Evolutionary conservation across 2,888 invertebrate genomes (phyloP), one percentile per base, ranked within the genome.

Genomic region (Abrostola tripartita): DNA sequence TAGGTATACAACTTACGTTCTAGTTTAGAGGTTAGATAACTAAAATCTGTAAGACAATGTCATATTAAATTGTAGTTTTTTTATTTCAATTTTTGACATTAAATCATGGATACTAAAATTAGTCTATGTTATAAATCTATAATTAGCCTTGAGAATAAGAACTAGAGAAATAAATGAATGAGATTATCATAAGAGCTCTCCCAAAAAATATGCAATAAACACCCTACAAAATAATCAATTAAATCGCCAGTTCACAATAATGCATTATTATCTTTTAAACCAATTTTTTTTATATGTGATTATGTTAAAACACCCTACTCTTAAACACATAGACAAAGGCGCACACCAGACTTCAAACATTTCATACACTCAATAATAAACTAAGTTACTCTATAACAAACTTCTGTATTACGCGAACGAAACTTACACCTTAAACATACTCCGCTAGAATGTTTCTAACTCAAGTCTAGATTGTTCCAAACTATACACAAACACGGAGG

Each of bases 351-450:
- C 76, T 75, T 74, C 66, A 62, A 71, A 68, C 71, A 64, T 76
- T 63, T 74, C 71, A 74, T 72, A 54, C 60, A 65, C 69, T 82
- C 78, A 64, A 83, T 88, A 88, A 88, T 86, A 87, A 89, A 88
- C 84, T 81, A 71, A 63, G 68, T 77, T 78, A 83, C 88, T 85
- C 73, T 74, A 77, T 78, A 88, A 84, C 87, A 83, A 92, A 92
- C 91, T 92, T 90, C 83, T 84, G 85, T 89, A 87, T 90, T 90
- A 83, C 84, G 84, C 76, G 78, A 81, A 81, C 80, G 79, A 87
- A 92, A 91, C 88, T 91, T 91, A 87, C 86, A 88, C 89, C 85
- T 88, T 81, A 81, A 81, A 82, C 85, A 85, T 86, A 89, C 88
- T 83, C 68, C 55, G 81, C 84, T 84, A 83, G 85, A 84, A 77